phyloP scores from a whole-genome alignment of 2,797 vertebrate genomes.

The Enteromius paludinosus region DNA sequence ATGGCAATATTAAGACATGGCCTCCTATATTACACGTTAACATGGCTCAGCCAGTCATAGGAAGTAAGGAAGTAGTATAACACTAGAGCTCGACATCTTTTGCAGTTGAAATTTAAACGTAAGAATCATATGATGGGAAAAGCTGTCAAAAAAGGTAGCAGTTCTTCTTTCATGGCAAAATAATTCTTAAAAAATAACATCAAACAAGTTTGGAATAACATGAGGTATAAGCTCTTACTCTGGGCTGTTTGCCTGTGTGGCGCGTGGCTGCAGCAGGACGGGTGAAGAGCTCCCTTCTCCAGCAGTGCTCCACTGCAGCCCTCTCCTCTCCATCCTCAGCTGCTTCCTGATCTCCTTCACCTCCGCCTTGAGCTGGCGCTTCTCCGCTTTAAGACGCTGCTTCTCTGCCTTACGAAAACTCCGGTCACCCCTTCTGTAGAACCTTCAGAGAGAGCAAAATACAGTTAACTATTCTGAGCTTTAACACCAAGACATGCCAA shows the following conservation, averaged over 20 bases:
- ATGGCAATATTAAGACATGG: background rate
- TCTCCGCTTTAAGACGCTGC: conserved; percentile 91
- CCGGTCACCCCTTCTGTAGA: conserved; percentile 91
- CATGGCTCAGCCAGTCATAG: background rate
- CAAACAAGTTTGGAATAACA: background rate
- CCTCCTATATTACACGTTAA: background rate
- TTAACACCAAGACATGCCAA: background rate
- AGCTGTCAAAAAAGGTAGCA: background rate
- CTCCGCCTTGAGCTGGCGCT: conserved; percentile 93
- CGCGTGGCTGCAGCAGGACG: conserved; percentile 75
- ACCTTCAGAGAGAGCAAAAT: conserved; percentile 71
- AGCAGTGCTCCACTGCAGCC: conserved; percentile 87
- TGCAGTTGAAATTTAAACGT: background rate
- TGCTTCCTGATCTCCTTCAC: conserved; percentile 95
- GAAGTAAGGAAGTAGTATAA: background rate
- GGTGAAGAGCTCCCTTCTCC: conserved; percentile 78
- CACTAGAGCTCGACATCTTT: no score
- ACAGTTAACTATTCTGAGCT: background rate
- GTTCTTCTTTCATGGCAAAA: background rate
- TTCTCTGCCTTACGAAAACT: conserved; percentile 95
- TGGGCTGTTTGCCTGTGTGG: conserved; percentile 78
- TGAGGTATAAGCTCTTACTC: conserved; percentile 73
- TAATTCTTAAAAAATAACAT: background rate
- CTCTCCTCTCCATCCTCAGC: conserved; percentile 91
- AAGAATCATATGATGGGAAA: background rate